Evolutionary conservation across 2,888 invertebrate species (phyloP).

Genomic region (Onchidella celtica): DNA sequence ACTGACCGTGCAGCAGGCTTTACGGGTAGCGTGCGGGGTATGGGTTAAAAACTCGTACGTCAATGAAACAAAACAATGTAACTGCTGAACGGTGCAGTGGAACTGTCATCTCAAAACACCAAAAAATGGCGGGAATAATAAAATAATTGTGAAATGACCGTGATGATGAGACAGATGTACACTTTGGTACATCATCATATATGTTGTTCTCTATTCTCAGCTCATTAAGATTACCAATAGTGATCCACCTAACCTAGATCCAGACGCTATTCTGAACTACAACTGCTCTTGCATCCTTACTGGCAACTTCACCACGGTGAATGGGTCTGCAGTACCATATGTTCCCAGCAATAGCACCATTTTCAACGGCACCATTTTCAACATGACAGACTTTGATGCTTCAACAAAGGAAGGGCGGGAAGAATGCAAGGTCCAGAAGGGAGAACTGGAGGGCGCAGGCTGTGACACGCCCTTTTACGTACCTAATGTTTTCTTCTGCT

Average conservation of each 20-base stretch:
- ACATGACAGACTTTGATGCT: slow-evolving; percentile 9
- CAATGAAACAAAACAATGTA: too few species aligned
- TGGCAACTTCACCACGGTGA: slow-evolving; percentile 27
- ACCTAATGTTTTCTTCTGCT: slow-evolving; percentile 94
- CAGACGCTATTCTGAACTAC: slow-evolving; percentile 53
- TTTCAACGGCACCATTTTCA: not conserved
- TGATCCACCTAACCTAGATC: slow-evolving; percentile 60
- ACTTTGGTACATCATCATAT: too few species aligned
- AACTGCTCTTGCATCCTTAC: slow-evolving; percentile 61
- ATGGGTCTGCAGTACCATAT: not conserved
- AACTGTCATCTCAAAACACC: too few species aligned
- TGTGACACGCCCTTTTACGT: slow-evolving; percentile 62
- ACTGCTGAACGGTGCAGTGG: too few species aligned
- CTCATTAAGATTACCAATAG: slow-evolving; percentile 41
- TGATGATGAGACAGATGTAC: too few species aligned
- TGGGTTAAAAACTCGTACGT: too few species aligned
- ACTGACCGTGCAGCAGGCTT: too few species aligned
- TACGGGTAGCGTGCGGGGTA: too few species aligned
- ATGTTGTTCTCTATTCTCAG: too few species aligned
- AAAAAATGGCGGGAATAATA: too few species aligned
- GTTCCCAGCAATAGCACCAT: not conserved
- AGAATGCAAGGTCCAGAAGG: slow-evolving; percentile 60
- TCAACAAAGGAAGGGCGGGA: slow-evolving; percentile 6
- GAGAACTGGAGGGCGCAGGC: slow-evolving; percentile 81
- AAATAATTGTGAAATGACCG: too few species aligned